phyloP scores from a whole-genome alignment of 2,888 invertebrate genomes.

The Drosophila koepferae region DNA sequence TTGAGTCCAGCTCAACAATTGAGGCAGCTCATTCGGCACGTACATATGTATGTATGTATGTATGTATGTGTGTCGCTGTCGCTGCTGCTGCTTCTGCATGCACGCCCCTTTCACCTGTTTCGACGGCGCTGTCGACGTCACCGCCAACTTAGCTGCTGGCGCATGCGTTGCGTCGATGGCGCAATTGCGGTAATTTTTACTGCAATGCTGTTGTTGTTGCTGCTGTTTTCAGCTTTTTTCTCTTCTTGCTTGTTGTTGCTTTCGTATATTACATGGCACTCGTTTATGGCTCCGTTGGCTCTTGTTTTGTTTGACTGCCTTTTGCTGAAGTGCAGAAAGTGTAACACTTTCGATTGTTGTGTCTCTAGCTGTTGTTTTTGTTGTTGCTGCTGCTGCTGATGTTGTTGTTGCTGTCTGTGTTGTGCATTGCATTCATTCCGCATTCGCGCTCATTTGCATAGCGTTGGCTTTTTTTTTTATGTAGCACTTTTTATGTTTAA shows the following conservation, averaged over 20 bases:
- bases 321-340: slow-evolving; percentile 78
- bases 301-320: slow-evolving; percentile 56
- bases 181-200: slow-evolving; percentile 71
- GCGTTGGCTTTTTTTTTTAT: slow-evolving; percentile 42
- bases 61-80: slow-evolving; percentile 6
- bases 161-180: slow-evolving; percentile 78
- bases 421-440: slow-evolving; percentile 76
- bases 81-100: slow-evolving; percentile 17
- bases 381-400: slow-evolving; percentile 30
- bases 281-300: slow-evolving; percentile 66
- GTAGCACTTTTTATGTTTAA: slow-evolving; percentile 50
- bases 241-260: slow-evolving; percentile 35
- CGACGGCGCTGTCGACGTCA: slow-evolving; percentile 16
- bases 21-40: slow-evolving; percentile 48
- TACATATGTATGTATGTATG: slow-evolving; percentile 36
- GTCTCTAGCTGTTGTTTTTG: slow-evolving; percentile 37
- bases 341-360: slow-evolving; percentile 83
- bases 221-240: slow-evolving; percentile 9
- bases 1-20: slow-evolving; percentile 46
- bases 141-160: slow-evolving; percentile 46
- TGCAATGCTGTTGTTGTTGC: slow-evolving; percentile 34
- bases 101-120: slow-evolving; percentile 70
- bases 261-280: slow-evolving; percentile 74
- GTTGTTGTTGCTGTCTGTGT: slow-evolving; percentile 28
- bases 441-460: slow-evolving; percentile 80